A percentile compares a stretch with the other conserved stretches of the same genome.
phyloP scores from a whole-genome alignment of 2,888 invertebrate genomes.

The Synergus itoensis region DNA sequence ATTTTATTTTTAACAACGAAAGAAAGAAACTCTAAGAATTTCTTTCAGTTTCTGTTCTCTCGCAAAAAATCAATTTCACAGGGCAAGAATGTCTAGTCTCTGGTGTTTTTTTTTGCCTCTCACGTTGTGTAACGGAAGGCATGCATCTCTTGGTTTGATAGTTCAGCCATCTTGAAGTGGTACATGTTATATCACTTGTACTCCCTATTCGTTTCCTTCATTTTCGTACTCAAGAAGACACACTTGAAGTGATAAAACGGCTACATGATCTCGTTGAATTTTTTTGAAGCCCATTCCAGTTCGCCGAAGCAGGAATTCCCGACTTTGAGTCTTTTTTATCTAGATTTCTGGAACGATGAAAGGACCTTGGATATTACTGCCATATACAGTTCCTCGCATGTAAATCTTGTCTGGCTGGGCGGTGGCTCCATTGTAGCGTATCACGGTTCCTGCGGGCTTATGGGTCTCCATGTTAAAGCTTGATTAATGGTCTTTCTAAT shows the following conservation, averaged over 20 bases:
- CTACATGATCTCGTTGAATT: not conserved
- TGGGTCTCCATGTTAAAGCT: conserved; percentile 50
- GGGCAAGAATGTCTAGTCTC: not conserved
- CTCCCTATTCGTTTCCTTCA: not conserved
- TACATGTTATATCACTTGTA: not conserved
- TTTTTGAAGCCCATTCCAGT: not conserved
- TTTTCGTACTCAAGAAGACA: not conserved
- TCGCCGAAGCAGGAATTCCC: not conserved
- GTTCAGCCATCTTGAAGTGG: not conserved
- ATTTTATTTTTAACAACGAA: not conserved
- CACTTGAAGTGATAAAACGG: not conserved
- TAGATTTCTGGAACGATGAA: conserved; percentile 6
- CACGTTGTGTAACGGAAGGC: not conserved
- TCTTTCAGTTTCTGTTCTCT: not conserved
- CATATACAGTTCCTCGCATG: conserved; percentile 22
- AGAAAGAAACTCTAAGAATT: not conserved
- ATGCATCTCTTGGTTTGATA: not conserved
- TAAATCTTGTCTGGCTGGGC: conserved; percentile 47
- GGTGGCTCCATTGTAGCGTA: conserved; percentile 51
- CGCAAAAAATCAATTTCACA: not conserved
- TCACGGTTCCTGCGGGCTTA: conserved; percentile 49
- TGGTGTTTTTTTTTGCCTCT: not conserved
- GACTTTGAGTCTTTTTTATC: not conserved
- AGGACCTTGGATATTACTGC: conserved; percentile 30
- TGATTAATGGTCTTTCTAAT: conserved; percentile 59